phyloP scores from a whole-genome alignment of 2,888 invertebrate genomes.

The Perithous albicinctus region DNA sequence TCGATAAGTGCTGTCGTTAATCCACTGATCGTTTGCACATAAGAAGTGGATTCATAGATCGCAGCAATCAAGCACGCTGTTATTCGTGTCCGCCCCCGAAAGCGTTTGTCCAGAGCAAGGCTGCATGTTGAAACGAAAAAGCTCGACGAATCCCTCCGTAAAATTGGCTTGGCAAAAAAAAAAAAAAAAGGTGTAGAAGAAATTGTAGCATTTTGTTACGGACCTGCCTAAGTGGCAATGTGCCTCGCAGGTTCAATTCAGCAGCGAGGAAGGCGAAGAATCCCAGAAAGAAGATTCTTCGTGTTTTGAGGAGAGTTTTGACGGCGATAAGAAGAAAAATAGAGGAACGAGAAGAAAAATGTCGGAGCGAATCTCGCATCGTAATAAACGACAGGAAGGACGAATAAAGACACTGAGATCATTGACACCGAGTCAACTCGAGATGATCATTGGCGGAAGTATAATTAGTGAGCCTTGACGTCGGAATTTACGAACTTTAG shows the following conservation, averaged over 20 bases:
- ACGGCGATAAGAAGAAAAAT: conserved; percentile 24
- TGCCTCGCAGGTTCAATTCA: conserved; percentile 78
- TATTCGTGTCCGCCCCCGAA: conserved; percentile 17
- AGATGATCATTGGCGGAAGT: conserved; percentile 76
- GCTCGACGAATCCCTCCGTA: background rate
- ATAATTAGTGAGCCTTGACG: conserved; percentile 39
- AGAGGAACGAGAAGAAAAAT: conserved; percentile 65
- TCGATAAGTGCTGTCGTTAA: conserved; percentile 24
- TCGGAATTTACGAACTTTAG: conserved; percentile 13
- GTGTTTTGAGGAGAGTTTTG: conserved; percentile 54
- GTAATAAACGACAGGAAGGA: conserved; percentile 68
- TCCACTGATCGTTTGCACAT: conserved; percentile 11
- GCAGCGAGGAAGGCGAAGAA: conserved; percentile 81
- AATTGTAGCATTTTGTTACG: conserved; percentile 61
- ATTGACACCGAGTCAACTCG: conserved; percentile 78
- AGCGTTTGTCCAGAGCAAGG: conserved; percentile 24
- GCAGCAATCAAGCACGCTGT: conserved; percentile 27
- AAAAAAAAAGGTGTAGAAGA: conserved; percentile 26
- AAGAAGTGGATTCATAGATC: background rate
- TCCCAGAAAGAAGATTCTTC: conserved; percentile 77
- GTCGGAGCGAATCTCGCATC: conserved; percentile 69
- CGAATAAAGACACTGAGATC: conserved; percentile 62
- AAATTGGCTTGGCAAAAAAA: conserved; percentile 4
- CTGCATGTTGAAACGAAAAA: conserved; percentile 50
- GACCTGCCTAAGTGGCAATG: conserved; percentile 68